Evolutionary conservation across 1,140 invertebrate species (phyloP).

Genomic region (Drosophila azteca): DNA sequence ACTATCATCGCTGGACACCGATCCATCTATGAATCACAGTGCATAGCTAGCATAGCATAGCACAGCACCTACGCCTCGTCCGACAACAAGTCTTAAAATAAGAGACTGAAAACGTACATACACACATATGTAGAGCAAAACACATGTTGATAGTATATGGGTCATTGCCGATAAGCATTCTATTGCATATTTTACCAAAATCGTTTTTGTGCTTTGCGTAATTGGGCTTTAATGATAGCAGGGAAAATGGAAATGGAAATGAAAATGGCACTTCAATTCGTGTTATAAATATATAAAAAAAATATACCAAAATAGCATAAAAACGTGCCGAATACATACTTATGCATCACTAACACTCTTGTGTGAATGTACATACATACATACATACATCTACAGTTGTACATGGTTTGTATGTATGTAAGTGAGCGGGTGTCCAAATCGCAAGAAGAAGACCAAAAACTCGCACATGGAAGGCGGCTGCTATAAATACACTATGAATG

Average conservation of each 20-base stretch:
- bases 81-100: slow-evolving; percentile 27
- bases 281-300: slow-evolving; percentile 32
- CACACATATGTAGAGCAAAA: slow-evolving; percentile 23
- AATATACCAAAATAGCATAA: slow-evolving; percentile 44
- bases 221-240: slow-evolving; percentile 46
- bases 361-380: slow-evolving; percentile 1
- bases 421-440: slow-evolving; percentile 63
- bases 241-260: slow-evolving; percentile 28
- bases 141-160: slow-evolving; percentile 74
- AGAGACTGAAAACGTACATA: slow-evolving; percentile 3
- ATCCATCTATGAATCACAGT: slow-evolving; percentile 15
- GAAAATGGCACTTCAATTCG: slow-evolving; percentile 32
- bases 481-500: slow-evolving; percentile 74
- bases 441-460: slow-evolving; percentile 2
- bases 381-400: too few species aligned
- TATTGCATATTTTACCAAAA: slow-evolving; percentile 10
- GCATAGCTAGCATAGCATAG: too few species aligned
- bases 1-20: slow-evolving; percentile 7
- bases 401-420: background rate
- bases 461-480: slow-evolving; percentile 70
- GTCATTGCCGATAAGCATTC: slow-evolving; percentile 52
- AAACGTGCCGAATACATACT: slow-evolving; percentile 29
- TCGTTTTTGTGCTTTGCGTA: slow-evolving; percentile 35
- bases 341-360: slow-evolving; percentile 14
- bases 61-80: background rate